Conservation (phyloP, 2,888 invertebrate genomes). For the Ischnus inquisitorius region DNA sequence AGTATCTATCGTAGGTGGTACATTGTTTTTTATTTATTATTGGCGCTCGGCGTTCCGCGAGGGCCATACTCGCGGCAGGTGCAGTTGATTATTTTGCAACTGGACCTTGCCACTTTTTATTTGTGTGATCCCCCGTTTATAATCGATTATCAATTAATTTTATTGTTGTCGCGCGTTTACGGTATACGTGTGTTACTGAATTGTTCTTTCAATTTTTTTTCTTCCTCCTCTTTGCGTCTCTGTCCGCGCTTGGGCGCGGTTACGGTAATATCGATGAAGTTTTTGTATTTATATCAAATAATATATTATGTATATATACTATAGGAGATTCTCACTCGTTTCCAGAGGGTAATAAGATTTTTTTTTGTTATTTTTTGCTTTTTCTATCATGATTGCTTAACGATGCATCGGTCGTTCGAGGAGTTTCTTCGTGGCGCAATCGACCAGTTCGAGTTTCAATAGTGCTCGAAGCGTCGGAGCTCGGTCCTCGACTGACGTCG, state of each 20-base stretch:
- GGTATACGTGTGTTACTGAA: conserved; percentile 5
- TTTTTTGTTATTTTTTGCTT: conserved; percentile 3
- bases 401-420: neutral
- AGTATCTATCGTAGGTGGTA: conserved; percentile 14
- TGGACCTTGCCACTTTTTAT: conserved; percentile 26
- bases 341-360: conserved; percentile 64
- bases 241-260: neutral
- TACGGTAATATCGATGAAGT: conserved; percentile 49
- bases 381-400: conserved; percentile 2
- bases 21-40: conserved; percentile 24
- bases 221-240: neutral
- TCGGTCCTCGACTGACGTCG: conserved; percentile 21
- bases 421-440: conserved; percentile 25
- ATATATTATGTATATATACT: conserved; percentile 55
- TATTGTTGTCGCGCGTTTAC: conserved; percentile 62
- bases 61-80: neutral
- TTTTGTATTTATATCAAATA: conserved; percentile 58
- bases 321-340: conserved; percentile 65
- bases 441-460: conserved; percentile 11
- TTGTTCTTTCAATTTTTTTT: conserved; percentile 18
- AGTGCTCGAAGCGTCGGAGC: neutral
- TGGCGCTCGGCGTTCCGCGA: neutral
- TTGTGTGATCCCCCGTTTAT: conserved; percentile 44
- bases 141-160: conserved; percentile 51
- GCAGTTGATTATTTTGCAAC: neutral